These are phyloP conservation scores for Scolopax mira DNA, from an alignment of 2,113 vertebrate genomes.

Conservation along the genomic window DNA sequence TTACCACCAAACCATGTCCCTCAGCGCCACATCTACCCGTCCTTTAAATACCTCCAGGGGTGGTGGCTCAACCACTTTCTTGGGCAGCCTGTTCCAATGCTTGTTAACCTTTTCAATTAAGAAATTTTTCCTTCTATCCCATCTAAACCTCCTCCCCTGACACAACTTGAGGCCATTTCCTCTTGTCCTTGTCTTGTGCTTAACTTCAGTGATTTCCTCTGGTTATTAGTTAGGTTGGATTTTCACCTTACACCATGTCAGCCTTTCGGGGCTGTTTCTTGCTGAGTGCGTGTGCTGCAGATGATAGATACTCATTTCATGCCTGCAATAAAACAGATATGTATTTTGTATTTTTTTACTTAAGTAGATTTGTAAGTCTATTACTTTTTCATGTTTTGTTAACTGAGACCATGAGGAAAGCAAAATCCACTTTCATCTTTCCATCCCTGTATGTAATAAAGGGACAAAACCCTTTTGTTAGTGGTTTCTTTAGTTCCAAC, in stretches of 20 bases:
- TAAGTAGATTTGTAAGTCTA: background rate
- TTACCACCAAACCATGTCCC: background rate
- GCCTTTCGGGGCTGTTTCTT: background rate
- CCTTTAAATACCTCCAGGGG: background rate
- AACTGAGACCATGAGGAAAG: background rate
- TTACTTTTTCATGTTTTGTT: background rate
- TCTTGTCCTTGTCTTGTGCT: background rate
- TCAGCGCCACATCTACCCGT: background rate
- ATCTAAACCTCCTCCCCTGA: background rate
- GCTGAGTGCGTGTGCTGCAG: background rate
- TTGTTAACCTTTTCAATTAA: background rate
- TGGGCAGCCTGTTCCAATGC: background rate
- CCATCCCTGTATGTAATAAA: background rate
- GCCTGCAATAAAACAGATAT: background rate
- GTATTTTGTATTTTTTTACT: background rate
- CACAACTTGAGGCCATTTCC: background rate
- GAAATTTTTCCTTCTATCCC: background rate
- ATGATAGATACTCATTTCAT: background rate
- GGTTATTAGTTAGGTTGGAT: background rate
- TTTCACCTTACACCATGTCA: background rate
- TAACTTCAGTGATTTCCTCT: background rate
- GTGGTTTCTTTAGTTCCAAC: background rate
- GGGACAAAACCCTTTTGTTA: background rate
- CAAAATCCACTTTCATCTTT: background rate
- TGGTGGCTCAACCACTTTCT: background rate